Evolutionary conservation across 2,113 vertebrate genomes (phyloP), one percentile per base, ranked within the genome.

Genomic region (Paratilapia polleni): DNA sequence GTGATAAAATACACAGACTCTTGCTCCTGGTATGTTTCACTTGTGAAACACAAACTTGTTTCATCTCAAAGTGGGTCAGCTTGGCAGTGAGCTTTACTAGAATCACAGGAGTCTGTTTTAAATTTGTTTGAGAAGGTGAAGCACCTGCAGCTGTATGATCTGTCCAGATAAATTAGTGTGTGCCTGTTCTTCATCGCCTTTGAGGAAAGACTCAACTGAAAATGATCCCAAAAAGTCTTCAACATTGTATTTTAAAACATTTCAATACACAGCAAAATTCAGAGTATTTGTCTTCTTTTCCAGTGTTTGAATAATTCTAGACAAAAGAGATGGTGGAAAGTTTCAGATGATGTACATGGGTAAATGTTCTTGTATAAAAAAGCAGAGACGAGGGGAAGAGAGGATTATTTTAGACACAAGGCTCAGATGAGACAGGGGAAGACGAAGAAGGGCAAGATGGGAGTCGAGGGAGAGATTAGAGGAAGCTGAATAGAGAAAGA

Each of bases 381-480:
- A n/a, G 20, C 14, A 64, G 41, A 74, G 17, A 41, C 5, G 38
- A 58, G 20, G 2, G 52, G 62, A 57, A 73, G 36, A 47, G 26
- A 54, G 70, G 75, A 88, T 89, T 89, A 84, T 83, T 73, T 87
- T 49, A 78, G 73, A 77, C 77, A 56, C 4, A 8, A 49, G 38
- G 78, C 88, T 54, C 59, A 86, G 66, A 79, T n/a, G 52, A 84
- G 83, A 87, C 41, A 19, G 49, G 36, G 52, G 56, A 60, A 82
- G 52, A 56, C 31, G 63, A 80, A 62, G 82, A 91, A 68, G 80
- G 74, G 60, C 17, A 73, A 57, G 77, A 85, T 28, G 64, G 77
- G 87, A 86, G 87, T 84, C 70, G 14, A 77, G 84, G 91, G 85
- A 88, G 82, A 89, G 89, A 91, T 89, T 87, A 89, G 80, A 61